Evolutionary conservation across 2,797 vertebrate species (phyloP).

Genomic region (Ctenopoma multispine): DNA sequence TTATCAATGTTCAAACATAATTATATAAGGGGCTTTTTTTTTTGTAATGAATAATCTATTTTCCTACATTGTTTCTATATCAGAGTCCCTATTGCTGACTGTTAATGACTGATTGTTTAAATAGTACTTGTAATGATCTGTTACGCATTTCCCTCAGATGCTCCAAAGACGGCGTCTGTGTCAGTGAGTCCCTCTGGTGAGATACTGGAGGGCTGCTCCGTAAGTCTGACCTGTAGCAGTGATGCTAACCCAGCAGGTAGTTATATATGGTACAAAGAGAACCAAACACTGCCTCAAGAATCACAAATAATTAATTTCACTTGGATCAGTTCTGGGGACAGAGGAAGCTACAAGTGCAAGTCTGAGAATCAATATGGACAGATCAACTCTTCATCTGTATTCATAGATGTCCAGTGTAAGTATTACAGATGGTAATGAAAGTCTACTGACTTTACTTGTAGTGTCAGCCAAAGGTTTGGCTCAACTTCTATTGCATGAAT

Average conservation of each 20-base stretch:
- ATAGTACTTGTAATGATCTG: no score
- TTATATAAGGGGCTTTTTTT: no score
- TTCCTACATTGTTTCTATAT: no score
- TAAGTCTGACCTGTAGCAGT: conserved; percentile 54
- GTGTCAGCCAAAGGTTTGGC: no score
- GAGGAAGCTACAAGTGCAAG: conserved; percentile 43
- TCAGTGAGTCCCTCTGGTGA: conserved; percentile 28
- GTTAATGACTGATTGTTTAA: no score
- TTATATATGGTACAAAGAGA: conserved; percentile 41
- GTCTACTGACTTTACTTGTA: no score
- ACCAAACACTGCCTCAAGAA: accelerated
- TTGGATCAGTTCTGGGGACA: conserved; percentile 36
- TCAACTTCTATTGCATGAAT: no score
- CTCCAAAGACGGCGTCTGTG: background rate
- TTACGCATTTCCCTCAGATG: conserved; percentile 23
- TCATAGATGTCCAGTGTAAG: conserved; percentile 53
- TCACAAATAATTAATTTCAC: background rate
- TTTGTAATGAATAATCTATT: no score
- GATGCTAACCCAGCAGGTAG: conserved; percentile 42
- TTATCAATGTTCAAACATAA: no score
- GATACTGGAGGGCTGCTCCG: conserved; percentile 36
- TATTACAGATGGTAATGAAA: background rate
- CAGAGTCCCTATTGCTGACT: no score
- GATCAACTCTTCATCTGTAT: background rate
- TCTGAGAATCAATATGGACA: conserved; percentile 25